Conservation (phyloP, 2,113 vertebrate genomes). For the Siniperca knerii region DNA sequence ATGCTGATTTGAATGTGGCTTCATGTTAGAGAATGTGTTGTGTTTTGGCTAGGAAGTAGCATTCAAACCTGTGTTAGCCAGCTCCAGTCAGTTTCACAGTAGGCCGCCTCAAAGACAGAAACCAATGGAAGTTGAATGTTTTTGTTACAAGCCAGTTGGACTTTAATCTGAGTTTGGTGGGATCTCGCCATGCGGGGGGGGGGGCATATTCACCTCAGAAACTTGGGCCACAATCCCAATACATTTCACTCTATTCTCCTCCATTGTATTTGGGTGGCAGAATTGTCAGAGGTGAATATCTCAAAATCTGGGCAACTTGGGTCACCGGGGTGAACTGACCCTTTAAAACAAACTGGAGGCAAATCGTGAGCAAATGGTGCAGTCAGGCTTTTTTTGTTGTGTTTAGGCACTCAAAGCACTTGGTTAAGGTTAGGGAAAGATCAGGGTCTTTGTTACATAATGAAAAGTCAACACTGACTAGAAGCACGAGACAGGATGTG, state of each 20-base stretch:
- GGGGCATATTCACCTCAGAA: neutral
- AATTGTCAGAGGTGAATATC: neutral
- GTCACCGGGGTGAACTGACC: too few relatives aligned
- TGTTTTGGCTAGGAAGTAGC: neutral
- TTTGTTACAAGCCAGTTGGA: neutral
- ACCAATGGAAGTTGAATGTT: neutral
- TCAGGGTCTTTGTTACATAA: slow-evolving; percentile 11
- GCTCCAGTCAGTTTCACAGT: neutral
- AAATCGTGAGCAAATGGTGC: too few relatives aligned
- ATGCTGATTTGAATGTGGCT: neutral
- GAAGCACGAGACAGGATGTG: neutral
- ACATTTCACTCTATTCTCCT: neutral
- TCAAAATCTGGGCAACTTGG: neutral
- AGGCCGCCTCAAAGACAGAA: neutral
- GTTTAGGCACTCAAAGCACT: neutral
- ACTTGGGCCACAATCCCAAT: neutral
- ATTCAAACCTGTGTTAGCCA: neutral
- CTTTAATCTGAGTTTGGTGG: neutral
- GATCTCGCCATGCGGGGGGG: neutral
- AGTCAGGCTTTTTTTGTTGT: neutral
- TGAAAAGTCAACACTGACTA: neutral
- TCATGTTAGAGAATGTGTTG: neutral
- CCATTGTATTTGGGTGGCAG: neutral
- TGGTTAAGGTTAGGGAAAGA: neutral
- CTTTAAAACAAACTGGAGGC: too few relatives aligned